phyloP scores from a whole-genome alignment of 1,140 invertebrate species.

The Cardiocondyla obscurior region DNA sequence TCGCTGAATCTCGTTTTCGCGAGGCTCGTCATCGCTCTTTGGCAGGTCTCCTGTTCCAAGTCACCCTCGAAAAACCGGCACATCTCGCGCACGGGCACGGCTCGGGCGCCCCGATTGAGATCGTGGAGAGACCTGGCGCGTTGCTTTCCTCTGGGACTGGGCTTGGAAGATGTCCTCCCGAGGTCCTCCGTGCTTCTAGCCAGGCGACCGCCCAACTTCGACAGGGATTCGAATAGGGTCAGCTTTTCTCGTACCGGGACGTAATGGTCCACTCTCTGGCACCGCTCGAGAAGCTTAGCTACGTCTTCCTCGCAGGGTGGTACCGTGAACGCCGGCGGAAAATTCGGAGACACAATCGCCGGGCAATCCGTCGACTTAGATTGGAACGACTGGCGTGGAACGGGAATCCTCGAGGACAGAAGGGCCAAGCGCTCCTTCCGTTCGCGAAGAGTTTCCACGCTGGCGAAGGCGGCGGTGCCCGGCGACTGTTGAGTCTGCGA shows the following conservation, averaged over 20 bases:
- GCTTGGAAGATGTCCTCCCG: conserved; percentile 75
- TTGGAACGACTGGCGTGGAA: conserved; percentile 49
- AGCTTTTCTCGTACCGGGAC: conserved; percentile 86
- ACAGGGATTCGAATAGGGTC: conserved; percentile 86
- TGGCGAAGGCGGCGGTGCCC: neutral
- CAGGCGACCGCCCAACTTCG: conserved; percentile 83
- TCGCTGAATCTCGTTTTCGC: conserved; percentile 64
- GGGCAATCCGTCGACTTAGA: conserved; percentile 8
- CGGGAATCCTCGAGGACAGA: conserved; percentile 66
- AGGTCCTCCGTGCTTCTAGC: conserved; percentile 84
- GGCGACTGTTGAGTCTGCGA: conserved; percentile 33
- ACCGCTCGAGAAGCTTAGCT: conserved; percentile 84
- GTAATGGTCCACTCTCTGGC: conserved; percentile 86
- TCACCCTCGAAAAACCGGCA: conserved; percentile 86
- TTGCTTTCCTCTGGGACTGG: conserved; percentile 80
- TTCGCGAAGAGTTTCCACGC: conserved; percentile 69
- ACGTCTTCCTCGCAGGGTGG: conserved; percentile 81
- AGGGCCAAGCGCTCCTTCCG: conserved; percentile 68
- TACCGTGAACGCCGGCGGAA: conserved; percentile 18
- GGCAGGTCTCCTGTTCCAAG: conserved; percentile 47
- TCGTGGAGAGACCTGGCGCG: conserved; percentile 86
- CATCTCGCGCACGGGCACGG: conserved; percentile 85
- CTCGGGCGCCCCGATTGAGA: conserved; percentile 81
- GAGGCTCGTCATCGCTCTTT: conserved; percentile 22
- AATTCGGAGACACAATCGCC: neutral